Percentiles rank a stretch among this genome's conserved stretches.
Conservation (phyloP, 2,888 invertebrate species). For the Conops quadrifasciatus region DNA sequence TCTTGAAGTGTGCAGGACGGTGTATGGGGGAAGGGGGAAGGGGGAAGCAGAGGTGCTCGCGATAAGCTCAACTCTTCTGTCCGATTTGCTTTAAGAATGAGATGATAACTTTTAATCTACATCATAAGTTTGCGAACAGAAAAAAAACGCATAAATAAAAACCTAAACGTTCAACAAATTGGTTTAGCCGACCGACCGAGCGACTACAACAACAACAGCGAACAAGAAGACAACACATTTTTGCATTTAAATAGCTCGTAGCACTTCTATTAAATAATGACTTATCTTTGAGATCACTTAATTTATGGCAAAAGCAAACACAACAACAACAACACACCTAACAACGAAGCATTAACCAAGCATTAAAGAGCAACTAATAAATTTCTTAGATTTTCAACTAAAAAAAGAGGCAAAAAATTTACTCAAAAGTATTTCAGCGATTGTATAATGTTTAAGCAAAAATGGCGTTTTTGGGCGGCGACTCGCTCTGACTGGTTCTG, state of each 20-base stretch:
- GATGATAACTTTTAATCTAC: slow-evolving; percentile 50
- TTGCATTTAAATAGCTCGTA: slow-evolving; percentile 11
- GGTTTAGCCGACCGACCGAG: slow-evolving; percentile 8
- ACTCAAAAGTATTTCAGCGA: slow-evolving; percentile 36
- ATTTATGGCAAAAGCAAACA: slow-evolving; percentile 17
- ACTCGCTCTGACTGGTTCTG: no score
- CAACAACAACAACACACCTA: neutral
- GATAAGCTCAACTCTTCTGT: slow-evolving; percentile 15
- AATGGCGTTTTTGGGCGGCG: slow-evolving; percentile 7
- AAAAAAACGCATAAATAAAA: neutral
- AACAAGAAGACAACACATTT: neutral
- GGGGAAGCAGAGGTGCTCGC: neutral
- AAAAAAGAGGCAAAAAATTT: slow-evolving; percentile 48
- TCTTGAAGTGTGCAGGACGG: neutral
- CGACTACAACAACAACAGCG: slow-evolving; percentile 15
- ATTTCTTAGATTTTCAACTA: slow-evolving; percentile 47
- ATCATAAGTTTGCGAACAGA: slow-evolving; percentile 27
- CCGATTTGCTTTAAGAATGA: slow-evolving; percentile 44
- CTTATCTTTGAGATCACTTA: slow-evolving; percentile 7
- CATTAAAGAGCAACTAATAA: slow-evolving; percentile 34
- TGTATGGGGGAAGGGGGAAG: neutral
- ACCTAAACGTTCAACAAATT: slow-evolving; percentile 32
- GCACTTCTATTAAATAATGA: slow-evolving; percentile 18
- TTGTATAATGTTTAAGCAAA: slow-evolving; percentile 1
- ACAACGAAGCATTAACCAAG: slow-evolving; percentile 4